A percentile compares a stretch with the other conserved stretches of the same genome.
These are phyloP conservation scores for Arenicola marina DNA, from an alignment of 2,888 invertebrate species.

Conservation along the genomic window DNA sequence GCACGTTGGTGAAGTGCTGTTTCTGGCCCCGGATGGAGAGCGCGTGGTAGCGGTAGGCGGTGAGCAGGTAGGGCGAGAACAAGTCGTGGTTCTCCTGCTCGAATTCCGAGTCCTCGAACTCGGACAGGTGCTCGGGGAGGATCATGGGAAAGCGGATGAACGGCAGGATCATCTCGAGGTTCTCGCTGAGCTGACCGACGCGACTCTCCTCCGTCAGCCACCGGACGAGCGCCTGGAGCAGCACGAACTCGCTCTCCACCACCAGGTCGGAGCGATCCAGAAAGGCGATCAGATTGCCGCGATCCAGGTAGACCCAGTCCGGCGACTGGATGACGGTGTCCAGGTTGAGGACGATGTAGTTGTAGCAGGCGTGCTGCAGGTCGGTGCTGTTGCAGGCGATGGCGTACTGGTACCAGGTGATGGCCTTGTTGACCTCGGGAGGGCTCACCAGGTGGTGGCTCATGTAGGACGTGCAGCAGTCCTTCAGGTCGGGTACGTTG, in stretches of 20 bases:
- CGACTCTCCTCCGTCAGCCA: conserved; percentile 17
- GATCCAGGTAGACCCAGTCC: conserved; percentile 78
- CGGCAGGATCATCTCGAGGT: conserved; percentile 67
- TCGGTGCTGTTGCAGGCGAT: conserved; percentile 21
- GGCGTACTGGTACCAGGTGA: conserved; percentile 61
- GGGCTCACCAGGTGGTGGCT: conserved; percentile 18
- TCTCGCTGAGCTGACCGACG: conserved; percentile 40
- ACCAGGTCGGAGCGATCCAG: conserved; percentile 81
- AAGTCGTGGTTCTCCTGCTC: conserved; percentile 34
- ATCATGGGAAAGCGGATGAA: conserved; percentile 92
- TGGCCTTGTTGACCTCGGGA: conserved; percentile 26
- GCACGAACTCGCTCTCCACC: conserved; percentile 82
- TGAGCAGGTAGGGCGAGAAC: conserved; percentile 57
- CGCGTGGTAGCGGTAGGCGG: conserved; percentile 62
- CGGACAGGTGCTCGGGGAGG: conserved; percentile 85
- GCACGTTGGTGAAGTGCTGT: conserved; percentile 12
- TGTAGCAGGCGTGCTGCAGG: conserved; percentile 29
- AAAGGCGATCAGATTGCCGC: conserved; percentile 76
- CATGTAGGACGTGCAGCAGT: conserved; percentile 24
- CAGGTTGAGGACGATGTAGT: conserved; percentile 31
- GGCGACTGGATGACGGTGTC: conserved; percentile 32
- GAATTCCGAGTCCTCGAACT: conserved; percentile 76
- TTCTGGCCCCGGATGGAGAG: conserved; percentile 46
- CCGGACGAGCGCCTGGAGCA: conserved; percentile 69
- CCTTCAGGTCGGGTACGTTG: conserved; percentile 81